A percentile compares a stretch with the other conserved stretches of the same genome.
These are phyloP conservation scores for Polymixis flavicincta DNA, from an alignment of 2,888 invertebrate genomes.

Conservation along the genomic window DNA sequence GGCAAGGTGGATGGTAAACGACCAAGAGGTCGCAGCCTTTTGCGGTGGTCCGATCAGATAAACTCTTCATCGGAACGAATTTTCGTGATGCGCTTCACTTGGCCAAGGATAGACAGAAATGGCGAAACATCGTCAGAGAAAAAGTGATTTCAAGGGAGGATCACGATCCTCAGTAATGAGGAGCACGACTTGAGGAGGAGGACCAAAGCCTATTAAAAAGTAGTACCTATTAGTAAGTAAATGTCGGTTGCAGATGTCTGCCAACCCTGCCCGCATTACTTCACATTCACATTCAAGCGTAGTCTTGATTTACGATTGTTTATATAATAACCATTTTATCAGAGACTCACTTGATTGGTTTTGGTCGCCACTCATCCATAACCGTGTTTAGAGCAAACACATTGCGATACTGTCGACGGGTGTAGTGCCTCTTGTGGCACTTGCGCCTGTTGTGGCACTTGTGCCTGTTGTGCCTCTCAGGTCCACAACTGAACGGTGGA, in stretches of 20 bases:
- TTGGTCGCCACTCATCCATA: conserved; percentile 50
- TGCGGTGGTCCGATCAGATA: no score
- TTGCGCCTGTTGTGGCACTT: conserved; percentile 7
- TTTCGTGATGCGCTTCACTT: no score
- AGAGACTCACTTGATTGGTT: conserved; percentile 50
- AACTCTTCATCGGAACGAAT: no score
- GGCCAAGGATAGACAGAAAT: no score
- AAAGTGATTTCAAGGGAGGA: no score
- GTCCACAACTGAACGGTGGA: conserved; percentile 30
- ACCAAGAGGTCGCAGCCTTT: no score
- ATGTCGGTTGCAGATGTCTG: background rate
- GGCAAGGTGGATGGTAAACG: no score
- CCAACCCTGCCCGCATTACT: conserved; percentile 40
- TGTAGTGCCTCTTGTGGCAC: conserved; percentile 23
- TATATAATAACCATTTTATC: conserved; percentile 47
- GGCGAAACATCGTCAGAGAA: no score
- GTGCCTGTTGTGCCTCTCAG: conserved; percentile 17
- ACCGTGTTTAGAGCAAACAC: conserved; percentile 62
- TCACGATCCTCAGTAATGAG: no score
- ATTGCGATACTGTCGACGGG: conserved; percentile 42
- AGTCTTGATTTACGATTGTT: conserved; percentile 47
- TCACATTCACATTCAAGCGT: conserved; percentile 25
- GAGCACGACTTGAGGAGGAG: no score
- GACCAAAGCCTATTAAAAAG: no score
- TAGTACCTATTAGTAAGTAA: no score